phyloP scores from a whole-genome alignment of 1,140 invertebrate species.

The Trachymyrmex septentrionalis region DNA sequence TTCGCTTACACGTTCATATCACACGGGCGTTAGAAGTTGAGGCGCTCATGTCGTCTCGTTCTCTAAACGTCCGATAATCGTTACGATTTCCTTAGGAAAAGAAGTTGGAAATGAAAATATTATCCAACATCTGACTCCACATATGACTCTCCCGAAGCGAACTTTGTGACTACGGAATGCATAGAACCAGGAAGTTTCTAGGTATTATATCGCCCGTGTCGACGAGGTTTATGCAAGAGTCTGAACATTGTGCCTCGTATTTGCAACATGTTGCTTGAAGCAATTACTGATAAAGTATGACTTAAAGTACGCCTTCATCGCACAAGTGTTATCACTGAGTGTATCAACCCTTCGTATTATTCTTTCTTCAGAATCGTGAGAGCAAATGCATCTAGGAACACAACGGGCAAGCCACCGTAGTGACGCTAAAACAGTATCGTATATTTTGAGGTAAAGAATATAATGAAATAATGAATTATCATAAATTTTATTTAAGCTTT shows the following conservation, averaged over 20 bases:
- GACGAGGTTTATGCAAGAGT: constrained; percentile 51
- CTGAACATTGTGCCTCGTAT: constrained; percentile 45
- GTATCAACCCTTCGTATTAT: constrained; percentile 5
- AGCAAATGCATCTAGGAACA: background rate
- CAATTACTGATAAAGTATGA: constrained; percentile 60
- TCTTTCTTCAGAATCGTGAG: background rate
- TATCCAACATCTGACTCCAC: constrained; percentile 44
- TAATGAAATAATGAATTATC: too few relatives aligned
- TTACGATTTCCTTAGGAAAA: constrained; percentile 22
- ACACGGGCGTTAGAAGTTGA: constrained; percentile 19
- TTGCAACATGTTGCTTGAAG: constrained; percentile 37
- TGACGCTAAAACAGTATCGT: too few relatives aligned
- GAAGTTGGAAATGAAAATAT: constrained; percentile 54
- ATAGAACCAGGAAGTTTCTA: constrained; percentile 61
- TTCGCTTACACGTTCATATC: constrained; percentile 13
- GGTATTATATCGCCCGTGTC: constrained; percentile 54
- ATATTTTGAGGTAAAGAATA: too few relatives aligned
- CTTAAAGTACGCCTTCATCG: constrained; percentile 11
- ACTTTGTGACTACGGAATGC: background rate
- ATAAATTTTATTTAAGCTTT: too few relatives aligned
- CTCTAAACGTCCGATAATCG: constrained; percentile 24
- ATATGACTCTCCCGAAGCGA: constrained; percentile 21
- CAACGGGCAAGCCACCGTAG: too few relatives aligned
- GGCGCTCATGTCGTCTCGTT: constrained; percentile 10
- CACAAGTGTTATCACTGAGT: background rate